These are phyloP conservation scores for Scaptomyza flava DNA, from an alignment of 2,888 invertebrate genomes.

Conservation along the genomic window DNA sequence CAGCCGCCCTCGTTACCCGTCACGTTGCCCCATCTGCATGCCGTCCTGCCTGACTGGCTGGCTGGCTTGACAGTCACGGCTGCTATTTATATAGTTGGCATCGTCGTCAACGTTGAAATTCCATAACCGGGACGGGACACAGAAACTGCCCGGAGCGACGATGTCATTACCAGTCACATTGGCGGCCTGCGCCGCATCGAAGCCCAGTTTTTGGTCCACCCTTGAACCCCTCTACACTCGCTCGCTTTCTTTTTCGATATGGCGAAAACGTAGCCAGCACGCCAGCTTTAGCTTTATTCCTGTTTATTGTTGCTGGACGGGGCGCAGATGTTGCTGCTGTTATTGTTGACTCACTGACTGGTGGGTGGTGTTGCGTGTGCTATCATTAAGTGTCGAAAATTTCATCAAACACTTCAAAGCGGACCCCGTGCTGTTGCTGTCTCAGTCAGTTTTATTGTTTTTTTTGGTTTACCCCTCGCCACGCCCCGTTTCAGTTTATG, in stretches of 20 bases:
- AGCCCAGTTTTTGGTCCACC: neutral
- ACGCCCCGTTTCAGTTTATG: constrained; percentile 73
- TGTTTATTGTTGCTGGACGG: constrained; percentile 69
- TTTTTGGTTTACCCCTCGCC: constrained; percentile 20
- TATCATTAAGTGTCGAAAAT: constrained; percentile 82
- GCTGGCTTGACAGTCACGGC: constrained; percentile 21
- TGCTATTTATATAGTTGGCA: constrained; percentile 68
- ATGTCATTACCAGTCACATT: constrained; percentile 62
- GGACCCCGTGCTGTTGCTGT: constrained; percentile 57
- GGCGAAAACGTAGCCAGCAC: constrained; percentile 14
- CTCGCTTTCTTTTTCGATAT: neutral
- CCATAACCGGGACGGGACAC: constrained; percentile 32
- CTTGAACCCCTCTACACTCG: too few species aligned
- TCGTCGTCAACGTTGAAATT: constrained; percentile 38
- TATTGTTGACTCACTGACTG: constrained; percentile 23
- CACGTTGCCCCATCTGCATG: constrained; percentile 1
- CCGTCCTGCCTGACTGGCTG: too few species aligned
- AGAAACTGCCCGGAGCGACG: constrained; percentile 45
- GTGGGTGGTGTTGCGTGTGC: constrained; percentile 61
- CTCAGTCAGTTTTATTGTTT: too few species aligned
- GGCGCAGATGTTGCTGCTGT: constrained; percentile 8
- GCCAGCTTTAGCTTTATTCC: constrained; percentile 57
- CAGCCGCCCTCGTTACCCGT: constrained; percentile 4
- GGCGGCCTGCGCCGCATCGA: constrained; percentile 34
- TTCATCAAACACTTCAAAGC: constrained; percentile 80